Conservation (phyloP, 2,888 invertebrate species). For the Chrysopilus asiliformis region DNA sequence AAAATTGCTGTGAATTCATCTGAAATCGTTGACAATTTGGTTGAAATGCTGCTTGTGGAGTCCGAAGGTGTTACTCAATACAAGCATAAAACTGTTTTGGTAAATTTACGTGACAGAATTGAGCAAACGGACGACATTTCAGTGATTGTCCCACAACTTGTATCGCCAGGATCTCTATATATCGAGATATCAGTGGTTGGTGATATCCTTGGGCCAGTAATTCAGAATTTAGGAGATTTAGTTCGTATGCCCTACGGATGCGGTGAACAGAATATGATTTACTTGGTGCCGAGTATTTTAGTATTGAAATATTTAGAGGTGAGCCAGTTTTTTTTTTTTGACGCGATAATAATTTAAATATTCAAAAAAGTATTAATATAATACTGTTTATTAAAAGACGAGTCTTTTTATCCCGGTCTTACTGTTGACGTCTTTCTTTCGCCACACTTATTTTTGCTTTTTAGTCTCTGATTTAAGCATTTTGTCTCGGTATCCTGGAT, state of each 20-base stretch:
- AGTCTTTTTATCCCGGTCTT: no score
- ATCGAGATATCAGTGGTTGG: constrained; percentile 53
- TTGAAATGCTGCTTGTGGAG: constrained; percentile 58
- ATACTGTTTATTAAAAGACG: no score
- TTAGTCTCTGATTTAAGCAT: no score
- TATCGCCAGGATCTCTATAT: constrained; percentile 57
- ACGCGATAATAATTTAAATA: no score
- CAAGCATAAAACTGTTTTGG: constrained; percentile 55
- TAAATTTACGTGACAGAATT: constrained; percentile 49
- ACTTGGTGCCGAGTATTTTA: constrained; percentile 81
- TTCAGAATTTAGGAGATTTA: constrained; percentile 60
- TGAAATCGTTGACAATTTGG: constrained; percentile 68
- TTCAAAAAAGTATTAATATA: no score
- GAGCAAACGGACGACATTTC: constrained; percentile 48
- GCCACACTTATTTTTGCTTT: no score
- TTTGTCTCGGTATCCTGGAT: no score
- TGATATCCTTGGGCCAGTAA: constrained; percentile 62
- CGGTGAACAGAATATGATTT: constrained; percentile 86
- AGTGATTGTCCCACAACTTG: constrained; percentile 61
- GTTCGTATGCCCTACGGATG: constrained; percentile 76
- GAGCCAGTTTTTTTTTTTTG: constrained; percentile 29
- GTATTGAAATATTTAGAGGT: constrained; percentile 74
- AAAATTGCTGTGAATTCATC: constrained; percentile 62
- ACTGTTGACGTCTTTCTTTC: no score
- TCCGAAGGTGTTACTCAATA: constrained; percentile 66